A percentile compares a stretch with the other conserved stretches of the same genome.
Evolutionary conservation across 2,113 vertebrate genomes (phyloP).

Genomic region (Eubucco bourcierii): DNA sequence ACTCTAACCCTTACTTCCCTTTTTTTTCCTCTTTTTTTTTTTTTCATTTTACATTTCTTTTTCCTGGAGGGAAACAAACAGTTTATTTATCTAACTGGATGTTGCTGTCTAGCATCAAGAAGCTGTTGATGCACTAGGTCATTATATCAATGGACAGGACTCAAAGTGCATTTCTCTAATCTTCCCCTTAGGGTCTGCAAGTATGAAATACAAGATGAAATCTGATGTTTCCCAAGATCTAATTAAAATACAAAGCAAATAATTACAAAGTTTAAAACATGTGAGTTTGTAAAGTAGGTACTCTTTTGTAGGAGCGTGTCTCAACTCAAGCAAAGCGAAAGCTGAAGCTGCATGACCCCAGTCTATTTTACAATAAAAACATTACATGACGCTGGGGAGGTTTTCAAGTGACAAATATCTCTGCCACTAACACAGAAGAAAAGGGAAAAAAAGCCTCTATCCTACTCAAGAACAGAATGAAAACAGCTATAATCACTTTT

Average conservation of each 20-base stretch:
- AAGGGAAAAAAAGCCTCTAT: background rate
- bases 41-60: background rate
- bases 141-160: background rate
- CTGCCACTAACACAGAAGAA: background rate
- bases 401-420: background rate
- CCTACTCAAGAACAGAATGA: background rate
- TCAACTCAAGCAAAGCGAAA: background rate
- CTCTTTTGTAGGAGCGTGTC: background rate
- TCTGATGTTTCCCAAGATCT: background rate
- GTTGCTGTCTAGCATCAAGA: background rate
- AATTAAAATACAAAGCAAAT: background rate
- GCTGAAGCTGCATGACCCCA: background rate
- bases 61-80: background rate
- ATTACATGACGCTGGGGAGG: background rate
- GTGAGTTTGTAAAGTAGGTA: background rate
- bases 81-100: background rate
- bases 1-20: rapidly evolving
- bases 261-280: background rate
- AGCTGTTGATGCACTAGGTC: background rate
- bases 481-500: background rate
- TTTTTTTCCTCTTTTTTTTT: too few relatives aligned
- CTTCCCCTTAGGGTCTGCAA: background rate
- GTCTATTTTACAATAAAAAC: background rate
- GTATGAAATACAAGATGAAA: background rate
- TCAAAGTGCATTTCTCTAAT: background rate